Base-by-base conservation (phyloP, 1,140 invertebrate species). In the Camponotus pennsylvanicus region DNA sequence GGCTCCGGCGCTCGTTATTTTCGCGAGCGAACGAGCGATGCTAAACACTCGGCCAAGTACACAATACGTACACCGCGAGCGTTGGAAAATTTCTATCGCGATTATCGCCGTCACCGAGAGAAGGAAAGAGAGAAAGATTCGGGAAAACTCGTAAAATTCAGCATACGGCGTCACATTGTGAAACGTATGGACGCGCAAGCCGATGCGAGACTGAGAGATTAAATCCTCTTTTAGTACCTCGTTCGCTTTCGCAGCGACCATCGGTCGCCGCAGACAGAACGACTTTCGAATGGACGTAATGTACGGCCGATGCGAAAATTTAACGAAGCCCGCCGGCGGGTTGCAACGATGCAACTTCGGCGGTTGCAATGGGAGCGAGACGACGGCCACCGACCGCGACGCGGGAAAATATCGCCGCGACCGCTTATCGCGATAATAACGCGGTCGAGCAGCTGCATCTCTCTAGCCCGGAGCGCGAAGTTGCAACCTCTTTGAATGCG, bases 371-470 rank as follows among this genome's bases (percentile, higher is more conserved):
- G 77, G 67, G 61, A 89, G 75, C 83, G 87, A 70, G 70, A 66
- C 45, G 49, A 82, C 64, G 69, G 70, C 32, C 42, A 59, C 45
- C 61, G 52, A 61, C 52, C 61, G 77, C 67, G 82, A 73, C 52
- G 57, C 42, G 73, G 57, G 40, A 89, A 89, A 89, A 89, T 89
- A 89, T 86, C 82, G 76, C 73, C 64, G 61, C 55, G 77, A 42
- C 63, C 82, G 87, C 75, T 89, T 86, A 88, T 89, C 84, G 71
- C 88, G 64, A 86, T 86, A 45, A 83, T 83, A 89, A 89, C 86
- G 67, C 77, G 57, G 61, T 66, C 32, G 63, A 59, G 40, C 66
- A 21, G 13, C 18, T 15, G 49, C 49, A 27, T 63, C 55, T 45
- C 15, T 83, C 69, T 49, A 61, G 15, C 40, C 9, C n/a, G 40